Percentiles rank a stretch among this genome's conserved stretches.
Conservation (phyloP, 2,797 vertebrate genomes). For the Chrysocyon brachyurus region DNA sequence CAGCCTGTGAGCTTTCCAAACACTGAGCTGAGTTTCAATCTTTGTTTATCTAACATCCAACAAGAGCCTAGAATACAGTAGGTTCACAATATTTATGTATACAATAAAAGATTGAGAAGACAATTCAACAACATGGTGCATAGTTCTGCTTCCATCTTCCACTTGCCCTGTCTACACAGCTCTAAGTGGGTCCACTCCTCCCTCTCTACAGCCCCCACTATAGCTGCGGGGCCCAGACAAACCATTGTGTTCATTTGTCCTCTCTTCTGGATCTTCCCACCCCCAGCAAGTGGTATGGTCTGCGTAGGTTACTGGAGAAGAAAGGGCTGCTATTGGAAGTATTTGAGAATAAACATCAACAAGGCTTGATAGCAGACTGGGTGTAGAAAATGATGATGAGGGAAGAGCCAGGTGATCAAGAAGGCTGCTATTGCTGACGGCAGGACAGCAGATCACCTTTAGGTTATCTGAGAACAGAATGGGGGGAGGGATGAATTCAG, state of each 20-base stretch:
- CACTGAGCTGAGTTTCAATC: constrained; percentile 10
- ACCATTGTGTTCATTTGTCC: background rate
- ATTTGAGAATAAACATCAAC: background rate
- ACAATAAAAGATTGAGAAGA: constrained; percentile 30
- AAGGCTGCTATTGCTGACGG: background rate
- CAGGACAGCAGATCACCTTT: background rate
- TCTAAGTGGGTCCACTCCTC: background rate
- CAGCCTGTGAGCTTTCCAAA: constrained; percentile 20
- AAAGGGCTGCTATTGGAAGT: background rate
- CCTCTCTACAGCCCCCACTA: rapidly evolving
- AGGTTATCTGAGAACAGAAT: background rate
- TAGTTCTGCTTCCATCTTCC: background rate
- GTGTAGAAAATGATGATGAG: background rate
- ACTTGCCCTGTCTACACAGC: background rate
- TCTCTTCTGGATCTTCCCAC: background rate
- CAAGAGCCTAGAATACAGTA: background rate
- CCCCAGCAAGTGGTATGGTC: background rate
- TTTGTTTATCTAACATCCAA: constrained; percentile 7
- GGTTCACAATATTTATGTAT: background rate
- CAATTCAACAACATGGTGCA: background rate
- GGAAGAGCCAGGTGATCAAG: background rate
- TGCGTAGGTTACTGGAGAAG: background rate
- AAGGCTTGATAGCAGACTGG: background rate
- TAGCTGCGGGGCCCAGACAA: background rate
- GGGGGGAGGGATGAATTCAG: background rate